A percentile compares a stretch with the other conserved stretches of the same genome.
These are phyloP conservation scores for Cyanocitta stelleri DNA, from an alignment of 2,113 vertebrate genomes.

Conservation along the genomic window DNA sequence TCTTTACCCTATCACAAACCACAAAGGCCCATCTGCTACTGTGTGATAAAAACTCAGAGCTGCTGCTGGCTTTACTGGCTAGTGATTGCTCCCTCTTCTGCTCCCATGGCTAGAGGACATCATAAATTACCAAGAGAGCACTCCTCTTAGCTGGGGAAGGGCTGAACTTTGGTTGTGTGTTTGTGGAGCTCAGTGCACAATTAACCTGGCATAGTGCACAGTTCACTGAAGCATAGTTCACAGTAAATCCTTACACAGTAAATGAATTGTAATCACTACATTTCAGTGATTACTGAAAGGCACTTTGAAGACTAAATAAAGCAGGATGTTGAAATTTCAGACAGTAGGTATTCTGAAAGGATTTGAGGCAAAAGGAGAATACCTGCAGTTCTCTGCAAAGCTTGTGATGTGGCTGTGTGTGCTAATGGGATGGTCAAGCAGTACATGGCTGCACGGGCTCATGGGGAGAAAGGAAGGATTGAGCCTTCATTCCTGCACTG, in stretches of 20 bases:
- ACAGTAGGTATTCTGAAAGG: not conserved
- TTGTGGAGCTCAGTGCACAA: not conserved
- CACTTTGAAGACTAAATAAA: slow-evolving; percentile 12
- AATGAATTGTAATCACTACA: not conserved
- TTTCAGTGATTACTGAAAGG: not conserved
- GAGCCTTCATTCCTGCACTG: not conserved
- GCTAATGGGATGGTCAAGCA: not conserved
- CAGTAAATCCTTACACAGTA: not conserved
- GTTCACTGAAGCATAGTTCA: not conserved
- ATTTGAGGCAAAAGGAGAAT: not conserved
- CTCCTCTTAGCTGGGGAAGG: not conserved
- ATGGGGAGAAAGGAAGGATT: not conserved
- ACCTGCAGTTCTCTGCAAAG: not conserved
- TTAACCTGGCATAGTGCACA: not conserved
- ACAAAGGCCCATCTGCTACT: not conserved
- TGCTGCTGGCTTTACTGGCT: not conserved
- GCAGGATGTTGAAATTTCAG: not conserved
- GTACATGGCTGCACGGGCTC: not conserved
- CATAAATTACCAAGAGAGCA: not conserved
- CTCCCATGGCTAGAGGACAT: not conserved
- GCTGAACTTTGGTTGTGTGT: not conserved
- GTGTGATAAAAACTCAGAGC: not conserved
- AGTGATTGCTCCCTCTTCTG: not conserved
- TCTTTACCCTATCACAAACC: not conserved
- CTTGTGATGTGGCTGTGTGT: not conserved